Evolutionary conservation across 2,888 invertebrate species (phyloP), one percentile per base, ranked within the genome.

Genomic region (Eurois occulta): DNA sequence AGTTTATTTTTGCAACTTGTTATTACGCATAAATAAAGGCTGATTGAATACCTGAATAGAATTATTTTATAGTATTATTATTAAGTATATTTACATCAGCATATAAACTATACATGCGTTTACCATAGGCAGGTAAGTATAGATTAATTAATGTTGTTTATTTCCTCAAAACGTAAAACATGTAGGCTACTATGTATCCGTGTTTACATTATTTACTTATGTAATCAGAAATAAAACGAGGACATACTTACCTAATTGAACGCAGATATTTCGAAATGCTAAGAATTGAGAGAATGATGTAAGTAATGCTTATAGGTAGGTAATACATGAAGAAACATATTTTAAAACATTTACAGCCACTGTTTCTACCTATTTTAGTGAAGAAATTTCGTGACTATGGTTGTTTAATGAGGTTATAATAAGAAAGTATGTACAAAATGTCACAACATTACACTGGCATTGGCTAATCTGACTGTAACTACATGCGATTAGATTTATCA

Each of bases 191-290:
- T 32, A 24, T 69, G 52, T 67, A 52, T 73, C 74, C 60, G 66
- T 78, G 65, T 77, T 86, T 67, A 70, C 60, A 72, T 86, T 83
- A 69, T 72, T 82, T 67, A 60, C 70, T 78, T 86, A 86, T 58
- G 84, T 86, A 84, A 84, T 86, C 84, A 86, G 43, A 86, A 83
- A 70, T 66, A 78, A 86, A 72, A 78, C 62, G 79, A 84, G 74
- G 87, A 86, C 86, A 74, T 75, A 82, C 85, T 81, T 75, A 85
- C 85, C 67, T 71, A 81, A 75, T 81, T 86, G 69, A 74, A 66
- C 68, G 32, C 64, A 72, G 72, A 65, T 78, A 75, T 85, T 77
- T 74, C 76, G 69, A 78, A 77, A 78, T 68, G 62, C n/a, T 52
- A 52, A 80, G 81, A 80, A 65, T 72, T 72, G 55, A 67, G 43